phyloP scores from a whole-genome alignment of 37 sponge, comb jelly and placozoan species.

The Corticium candelabrum region DNA sequence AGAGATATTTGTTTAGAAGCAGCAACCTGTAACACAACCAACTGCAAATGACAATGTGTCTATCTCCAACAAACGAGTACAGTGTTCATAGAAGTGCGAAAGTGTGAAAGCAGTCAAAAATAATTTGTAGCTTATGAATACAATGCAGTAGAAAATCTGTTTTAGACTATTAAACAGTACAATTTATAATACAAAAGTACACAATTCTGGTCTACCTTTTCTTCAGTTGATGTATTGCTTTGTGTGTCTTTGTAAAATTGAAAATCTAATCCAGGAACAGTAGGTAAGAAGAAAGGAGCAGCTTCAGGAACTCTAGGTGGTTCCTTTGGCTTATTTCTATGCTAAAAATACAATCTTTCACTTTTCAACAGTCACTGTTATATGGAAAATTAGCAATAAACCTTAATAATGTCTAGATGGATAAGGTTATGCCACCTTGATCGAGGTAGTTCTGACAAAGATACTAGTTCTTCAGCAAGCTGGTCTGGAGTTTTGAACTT shows the following conservation, averaged over 20 bases:
- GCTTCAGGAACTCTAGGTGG: conserved; percentile 62
- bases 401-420: conserved; percentile 77
- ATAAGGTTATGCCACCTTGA: conserved; percentile 75
- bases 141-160: too few species aligned
- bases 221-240: not conserved
- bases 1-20: not conserved
- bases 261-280: conserved; percentile 52
- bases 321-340: conserved; percentile 81
- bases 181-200: not conserved
- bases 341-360: not conserved
- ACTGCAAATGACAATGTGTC: too few species aligned
- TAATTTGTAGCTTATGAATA: too few species aligned
- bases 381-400: not conserved
- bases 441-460: conserved; percentile 64
- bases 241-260: conserved; percentile 11
- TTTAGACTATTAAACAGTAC: not conserved
- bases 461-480: conserved; percentile 46
- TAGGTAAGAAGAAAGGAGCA: conserved; percentile 93
- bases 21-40: too few species aligned
- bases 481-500: conserved; percentile 15
- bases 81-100: too few species aligned
- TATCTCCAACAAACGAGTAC: too few species aligned
- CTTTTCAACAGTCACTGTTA: not conserved
- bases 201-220: not conserved
- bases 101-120: too few species aligned